Percentiles rank a stretch among this genome's conserved stretches.
phyloP scores from a whole-genome alignment of 2,113 vertebrate species.

The Collichthys lucidus region DNA sequence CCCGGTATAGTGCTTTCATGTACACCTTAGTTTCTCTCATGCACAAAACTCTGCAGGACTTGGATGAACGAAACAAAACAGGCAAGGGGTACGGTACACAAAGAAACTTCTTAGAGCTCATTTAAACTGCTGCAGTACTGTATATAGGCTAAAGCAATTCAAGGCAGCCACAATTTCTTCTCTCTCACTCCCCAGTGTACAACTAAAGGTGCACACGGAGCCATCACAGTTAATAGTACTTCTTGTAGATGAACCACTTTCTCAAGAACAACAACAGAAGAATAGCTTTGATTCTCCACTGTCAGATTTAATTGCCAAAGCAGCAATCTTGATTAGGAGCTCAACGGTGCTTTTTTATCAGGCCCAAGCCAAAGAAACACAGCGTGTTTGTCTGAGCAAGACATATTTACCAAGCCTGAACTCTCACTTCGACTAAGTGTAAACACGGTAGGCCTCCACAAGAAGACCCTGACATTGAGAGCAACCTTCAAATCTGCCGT shows the following conservation, averaged over 20 bases:
- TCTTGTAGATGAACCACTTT: constrained; percentile 34
- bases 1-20: neutral
- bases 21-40: neutral
- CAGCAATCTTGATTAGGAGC: constrained; percentile 76
- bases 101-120: constrained; percentile 26
- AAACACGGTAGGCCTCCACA: constrained; percentile 56
- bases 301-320: constrained; percentile 75
- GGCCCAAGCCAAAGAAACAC: constrained; percentile 38
- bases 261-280: constrained; percentile 39
- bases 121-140: constrained; percentile 24
- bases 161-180: constrained; percentile 15
- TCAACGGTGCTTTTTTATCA: constrained; percentile 58
- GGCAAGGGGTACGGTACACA: neutral
- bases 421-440: constrained; percentile 24
- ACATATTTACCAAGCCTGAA: constrained; percentile 59
- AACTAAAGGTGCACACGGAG: constrained; percentile 23
- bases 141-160: constrained; percentile 32
- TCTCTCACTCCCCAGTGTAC: constrained; percentile 7
- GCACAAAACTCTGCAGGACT: constrained; percentile 5
- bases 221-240: constrained; percentile 58
- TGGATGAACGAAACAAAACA: neutral
- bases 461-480: constrained; percentile 59
- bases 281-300: constrained; percentile 57
- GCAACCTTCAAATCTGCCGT: constrained; percentile 45
- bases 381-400: constrained; percentile 65